phyloP scores from a whole-genome alignment of 1,140 invertebrate species.

The Proales similis region DNA sequence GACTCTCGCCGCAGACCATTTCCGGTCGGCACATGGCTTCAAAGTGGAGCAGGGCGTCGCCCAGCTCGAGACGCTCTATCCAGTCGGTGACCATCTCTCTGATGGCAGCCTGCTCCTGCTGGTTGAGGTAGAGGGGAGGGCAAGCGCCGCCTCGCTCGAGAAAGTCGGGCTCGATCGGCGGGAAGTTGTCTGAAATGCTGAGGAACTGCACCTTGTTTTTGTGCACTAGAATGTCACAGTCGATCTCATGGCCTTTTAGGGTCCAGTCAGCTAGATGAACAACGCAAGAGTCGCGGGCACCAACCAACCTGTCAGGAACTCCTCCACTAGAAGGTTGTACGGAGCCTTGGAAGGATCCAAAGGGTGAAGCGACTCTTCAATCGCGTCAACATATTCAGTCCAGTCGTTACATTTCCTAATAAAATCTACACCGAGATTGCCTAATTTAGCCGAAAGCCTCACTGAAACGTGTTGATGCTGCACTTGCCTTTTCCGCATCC shows the following conservation, averaged over 20 bases:
- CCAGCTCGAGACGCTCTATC: background rate
- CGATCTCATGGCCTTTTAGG: slow-evolving; percentile 24
- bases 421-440: no score
- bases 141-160: slow-evolving; percentile 14
- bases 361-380: background rate
- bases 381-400: background rate
- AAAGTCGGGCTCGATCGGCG: slow-evolving; percentile 14
- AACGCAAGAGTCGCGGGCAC: background rate
- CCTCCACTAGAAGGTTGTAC: slow-evolving; percentile 30
- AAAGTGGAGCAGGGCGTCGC: slow-evolving; percentile 16
- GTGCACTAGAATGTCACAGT: slow-evolving; percentile 31
- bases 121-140: slow-evolving; percentile 8
- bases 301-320: slow-evolving; percentile 13
- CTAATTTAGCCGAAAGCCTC: no score
- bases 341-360: background rate
- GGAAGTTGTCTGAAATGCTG: slow-evolving; percentile 32
- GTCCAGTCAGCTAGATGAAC: no score
- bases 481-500: slow-evolving; percentile 27
- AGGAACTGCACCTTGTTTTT: slow-evolving; percentile 5
- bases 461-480: no score
- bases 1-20: background rate
- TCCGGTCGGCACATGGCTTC: slow-evolving; percentile 17
- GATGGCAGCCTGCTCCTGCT: background rate
- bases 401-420: slow-evolving; percentile 8
- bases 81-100: background rate